Percentiles rank a stretch among this genome's conserved stretches.
These are phyloP conservation scores for Trialeurodes vaporariorum DNA, from an alignment of 1,140 invertebrate genomes.

Conservation along the genomic window DNA sequence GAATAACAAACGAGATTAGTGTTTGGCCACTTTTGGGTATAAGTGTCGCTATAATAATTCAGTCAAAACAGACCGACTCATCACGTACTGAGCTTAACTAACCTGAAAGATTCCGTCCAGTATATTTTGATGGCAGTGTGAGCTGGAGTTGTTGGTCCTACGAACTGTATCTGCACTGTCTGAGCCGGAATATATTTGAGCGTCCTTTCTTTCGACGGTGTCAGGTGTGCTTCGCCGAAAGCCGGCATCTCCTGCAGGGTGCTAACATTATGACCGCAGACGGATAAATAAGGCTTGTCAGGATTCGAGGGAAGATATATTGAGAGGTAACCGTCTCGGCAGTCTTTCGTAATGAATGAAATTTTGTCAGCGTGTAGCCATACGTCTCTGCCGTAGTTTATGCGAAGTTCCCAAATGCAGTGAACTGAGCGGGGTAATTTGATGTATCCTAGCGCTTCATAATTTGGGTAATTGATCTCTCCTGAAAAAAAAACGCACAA, in stretches of 20 bases:
- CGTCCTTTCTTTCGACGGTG: conserved; percentile 42
- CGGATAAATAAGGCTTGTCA: conserved; percentile 53
- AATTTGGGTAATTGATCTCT: conserved; percentile 12
- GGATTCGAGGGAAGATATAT: conserved; percentile 54
- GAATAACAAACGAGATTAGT: too few species aligned
- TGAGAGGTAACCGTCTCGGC: conserved; percentile 72
- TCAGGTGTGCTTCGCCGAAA: conserved; percentile 57
- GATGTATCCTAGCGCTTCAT: conserved; percentile 50
- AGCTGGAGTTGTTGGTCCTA: conserved; percentile 59
- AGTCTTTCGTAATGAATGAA: conserved; percentile 63
- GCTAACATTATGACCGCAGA: conserved; percentile 73
- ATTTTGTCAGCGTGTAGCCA: conserved; percentile 78
- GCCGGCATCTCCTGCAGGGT: conserved; percentile 62
- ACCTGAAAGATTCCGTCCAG: conserved; percentile 65
- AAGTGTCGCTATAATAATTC: too few species aligned
- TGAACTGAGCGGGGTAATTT: conserved; percentile 61
- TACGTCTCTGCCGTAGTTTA: conserved; percentile 64
- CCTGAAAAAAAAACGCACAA: conserved; percentile 9
- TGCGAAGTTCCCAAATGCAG: conserved; percentile 77
- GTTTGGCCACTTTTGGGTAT: too few species aligned
- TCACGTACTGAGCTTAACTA: too few species aligned
- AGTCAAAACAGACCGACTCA: too few species aligned
- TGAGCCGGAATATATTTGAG: conserved; percentile 38
- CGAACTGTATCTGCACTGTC: conserved; percentile 48
- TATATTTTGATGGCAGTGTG: conserved; percentile 72